phyloP scores from a whole-genome alignment of 2,113 vertebrate genomes.

The Rana temporaria region DNA sequence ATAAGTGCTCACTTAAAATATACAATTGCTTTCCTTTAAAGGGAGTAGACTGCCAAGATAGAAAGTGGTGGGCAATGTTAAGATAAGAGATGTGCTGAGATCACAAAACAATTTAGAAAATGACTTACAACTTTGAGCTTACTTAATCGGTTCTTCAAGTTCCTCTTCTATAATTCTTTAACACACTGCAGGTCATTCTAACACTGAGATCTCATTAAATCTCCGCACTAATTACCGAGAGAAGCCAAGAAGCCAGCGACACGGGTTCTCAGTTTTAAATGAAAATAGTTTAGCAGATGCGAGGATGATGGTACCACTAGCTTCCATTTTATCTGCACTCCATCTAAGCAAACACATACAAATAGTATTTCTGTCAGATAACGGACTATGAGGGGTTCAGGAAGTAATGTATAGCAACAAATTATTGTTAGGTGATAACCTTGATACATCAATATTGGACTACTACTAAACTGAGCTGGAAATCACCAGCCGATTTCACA shows the following conservation, averaged over 20 bases:
- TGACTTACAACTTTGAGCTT: slow-evolving; percentile 41
- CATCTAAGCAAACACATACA: too few species aligned
- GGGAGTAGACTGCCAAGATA: slow-evolving; percentile 38
- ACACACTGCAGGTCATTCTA: slow-evolving; percentile 15
- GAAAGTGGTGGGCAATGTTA: background rate
- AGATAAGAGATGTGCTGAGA: slow-evolving; percentile 47
- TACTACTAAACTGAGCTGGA: too few species aligned
- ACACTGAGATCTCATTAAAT: background rate
- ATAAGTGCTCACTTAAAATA: too few species aligned
- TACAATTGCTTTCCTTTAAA: background rate
- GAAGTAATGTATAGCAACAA: too few species aligned
- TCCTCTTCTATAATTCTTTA: slow-evolving; percentile 11
- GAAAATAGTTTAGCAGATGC: slow-evolving; percentile 6
- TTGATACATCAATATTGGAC: too few species aligned
- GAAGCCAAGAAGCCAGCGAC: background rate
- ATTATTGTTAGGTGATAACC: too few species aligned
- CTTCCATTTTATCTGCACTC: background rate
- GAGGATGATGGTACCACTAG: background rate
- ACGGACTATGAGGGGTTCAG: too few species aligned
- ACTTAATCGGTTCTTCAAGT: slow-evolving; percentile 34
- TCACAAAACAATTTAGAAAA: slow-evolving; percentile 49
- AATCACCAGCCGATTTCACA: too few species aligned
- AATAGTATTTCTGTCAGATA: too few species aligned
- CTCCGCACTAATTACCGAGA: slow-evolving; percentile 19
- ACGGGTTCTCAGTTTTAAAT: slow-evolving; percentile 16